A percentile compares a stretch with the other conserved stretches of the same genome.
These are phyloP conservation scores for Panopea generosa DNA, from an alignment of 2,888 invertebrate genomes.

Conservation along the genomic window DNA sequence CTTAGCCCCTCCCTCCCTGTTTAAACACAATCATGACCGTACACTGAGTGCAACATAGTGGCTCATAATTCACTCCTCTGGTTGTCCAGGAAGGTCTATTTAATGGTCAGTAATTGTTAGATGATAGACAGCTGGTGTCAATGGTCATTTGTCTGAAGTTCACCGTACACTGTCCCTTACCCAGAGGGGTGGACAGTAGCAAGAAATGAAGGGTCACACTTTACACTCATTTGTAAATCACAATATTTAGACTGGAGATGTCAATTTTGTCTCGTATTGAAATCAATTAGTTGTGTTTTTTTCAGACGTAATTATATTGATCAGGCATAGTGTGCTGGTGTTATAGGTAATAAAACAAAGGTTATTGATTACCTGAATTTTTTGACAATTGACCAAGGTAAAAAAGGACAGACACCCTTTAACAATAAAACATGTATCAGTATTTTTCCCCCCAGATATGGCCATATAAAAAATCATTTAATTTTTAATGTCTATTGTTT, in stretches of 20 bases:
- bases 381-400: too few species aligned
- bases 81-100: conserved; percentile 19
- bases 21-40: too few species aligned
- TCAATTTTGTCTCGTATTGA: conserved; percentile 23
- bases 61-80: background rate
- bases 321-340: too few species aligned
- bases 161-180: background rate
- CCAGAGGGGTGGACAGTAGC: background rate
- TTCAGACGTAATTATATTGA: background rate
- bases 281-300: conserved; percentile 16
- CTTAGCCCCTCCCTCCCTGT: too few species aligned
- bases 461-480: too few species aligned
- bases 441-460: too few species aligned
- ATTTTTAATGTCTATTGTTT: too few species aligned
- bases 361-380: too few species aligned
- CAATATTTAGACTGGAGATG: conserved; percentile 38
- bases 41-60: too few species aligned
- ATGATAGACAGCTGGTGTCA: conserved; percentile 48
- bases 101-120: conserved; percentile 38
- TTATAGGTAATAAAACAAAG: too few species aligned
- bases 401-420: too few species aligned
- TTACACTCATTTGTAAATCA: conserved; percentile 44
- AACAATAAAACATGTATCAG: too few species aligned
- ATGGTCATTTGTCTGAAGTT: conserved; percentile 42
- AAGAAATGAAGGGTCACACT: conserved; percentile 51